A percentile compares a stretch with the other conserved stretches of the same genome.
Evolutionary conservation across 2,113 vertebrate genomes (phyloP).

Genomic region (Bubalus kerabau): DNA sequence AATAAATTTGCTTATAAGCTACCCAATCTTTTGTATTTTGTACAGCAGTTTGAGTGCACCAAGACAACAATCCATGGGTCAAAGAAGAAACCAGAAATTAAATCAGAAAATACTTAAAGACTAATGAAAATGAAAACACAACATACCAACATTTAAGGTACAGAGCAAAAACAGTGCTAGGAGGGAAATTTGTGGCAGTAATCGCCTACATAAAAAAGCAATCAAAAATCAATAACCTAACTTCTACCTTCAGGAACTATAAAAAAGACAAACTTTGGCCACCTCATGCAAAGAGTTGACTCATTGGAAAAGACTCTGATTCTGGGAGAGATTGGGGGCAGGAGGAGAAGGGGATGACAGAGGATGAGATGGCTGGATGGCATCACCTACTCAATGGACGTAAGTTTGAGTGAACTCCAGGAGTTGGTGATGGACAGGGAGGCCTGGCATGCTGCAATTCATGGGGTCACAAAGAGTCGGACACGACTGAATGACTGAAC

Average conservation of each 20-base stretch:
- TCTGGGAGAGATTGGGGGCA: too few species aligned
- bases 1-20: not conserved
- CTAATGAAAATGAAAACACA: not conserved
- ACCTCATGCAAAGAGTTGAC: too few species aligned
- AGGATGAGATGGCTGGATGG: too few species aligned
- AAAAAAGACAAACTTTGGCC: not conserved
- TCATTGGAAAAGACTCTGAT: too few species aligned
- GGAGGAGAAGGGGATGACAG: too few species aligned
- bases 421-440: too few species aligned
- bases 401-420: too few species aligned
- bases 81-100: not conserved
- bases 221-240: not conserved
- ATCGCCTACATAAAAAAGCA: not conserved
- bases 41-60: not conserved
- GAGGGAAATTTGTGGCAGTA: not conserved
- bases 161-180: not conserved
- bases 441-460: too few species aligned
- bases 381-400: too few species aligned
- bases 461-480: too few species aligned
- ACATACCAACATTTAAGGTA: not conserved
- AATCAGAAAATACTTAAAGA: not conserved
- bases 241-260: not conserved
- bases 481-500: too few species aligned
- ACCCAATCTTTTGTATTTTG: not conserved
- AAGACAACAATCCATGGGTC: not conserved